Percentiles rank a stretch among this genome's conserved stretches.
phyloP scores from a whole-genome alignment of 2,888 invertebrate species.

The Chrysina gloriosa region DNA sequence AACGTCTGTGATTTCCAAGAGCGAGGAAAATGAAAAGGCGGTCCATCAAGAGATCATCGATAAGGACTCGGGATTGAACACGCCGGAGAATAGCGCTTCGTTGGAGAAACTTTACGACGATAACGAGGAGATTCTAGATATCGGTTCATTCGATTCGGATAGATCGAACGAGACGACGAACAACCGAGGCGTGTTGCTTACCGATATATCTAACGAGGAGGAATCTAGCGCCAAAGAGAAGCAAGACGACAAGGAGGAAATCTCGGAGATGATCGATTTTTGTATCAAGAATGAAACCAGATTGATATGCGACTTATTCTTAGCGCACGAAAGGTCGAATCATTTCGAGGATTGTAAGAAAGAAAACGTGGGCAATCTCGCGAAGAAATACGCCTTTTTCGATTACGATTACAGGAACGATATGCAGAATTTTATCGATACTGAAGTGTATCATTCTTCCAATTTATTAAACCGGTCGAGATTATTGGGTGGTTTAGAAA shows the following conservation, averaged over 20 bases:
- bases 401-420: constrained; percentile 7
- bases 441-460: constrained; percentile 29
- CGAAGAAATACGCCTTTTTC: not conserved
- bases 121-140: constrained; percentile 39
- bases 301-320: constrained; percentile 32
- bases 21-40: constrained; percentile 29
- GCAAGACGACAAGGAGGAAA: constrained; percentile 25
- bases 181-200: constrained; percentile 12
- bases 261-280: constrained; percentile 30
- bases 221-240: constrained; percentile 12
- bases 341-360: not conserved
- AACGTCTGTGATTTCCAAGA: constrained; percentile 10
- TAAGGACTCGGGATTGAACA: constrained; percentile 41
- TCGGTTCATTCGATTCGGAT: constrained; percentile 40
- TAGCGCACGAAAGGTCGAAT: constrained; percentile 34
- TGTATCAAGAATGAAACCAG: constrained; percentile 22
- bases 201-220: constrained; percentile 29
- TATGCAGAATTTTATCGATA: constrained; percentile 24
- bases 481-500: not conserved
- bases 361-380: not conserved
- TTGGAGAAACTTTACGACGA: constrained; percentile 41
- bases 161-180: constrained; percentile 25
- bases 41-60: constrained; percentile 32
- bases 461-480: not conserved
- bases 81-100: constrained; percentile 41